Evolutionary conservation across 1,140 invertebrate species (phyloP), one percentile per base, ranked within the genome.

Genomic region (Drosophila hydei): DNA sequence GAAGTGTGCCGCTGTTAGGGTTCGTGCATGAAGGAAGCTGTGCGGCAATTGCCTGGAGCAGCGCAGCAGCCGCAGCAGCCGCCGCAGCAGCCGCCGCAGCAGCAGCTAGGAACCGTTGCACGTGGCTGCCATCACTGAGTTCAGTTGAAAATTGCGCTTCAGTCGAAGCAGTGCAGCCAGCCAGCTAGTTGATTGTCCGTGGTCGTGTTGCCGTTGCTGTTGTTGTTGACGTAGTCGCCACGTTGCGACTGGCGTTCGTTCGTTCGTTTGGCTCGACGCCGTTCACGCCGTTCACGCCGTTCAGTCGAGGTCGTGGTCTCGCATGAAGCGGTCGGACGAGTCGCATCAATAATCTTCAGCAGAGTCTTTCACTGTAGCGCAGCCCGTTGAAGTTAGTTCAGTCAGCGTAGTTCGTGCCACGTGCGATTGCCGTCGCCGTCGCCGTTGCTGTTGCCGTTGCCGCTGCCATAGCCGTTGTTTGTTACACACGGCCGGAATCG

Each of bases 251-350:
- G 36, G 25, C 25, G 51, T 38, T 55, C 63, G 64, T 59, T 55
- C 62, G 64, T 67, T 27, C 25, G 27, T 30, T 30, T 30, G 27
- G 27, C 27, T 30, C 27, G 27, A 30, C 27, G 27, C 27, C 27
- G 27, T 30, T 30, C 7, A 8, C 30, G 45, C 42, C 61, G 58
- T 33, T 3, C 30, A 33, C 14, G 16, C 36, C 52, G 48, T 33
- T 75, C 77, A 79, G 75, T 79, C 77, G 75, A 79, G 75, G 67
- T 64, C 77, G 77, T 79, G 77, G 77, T 79, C 77, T 77, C 72
- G 75, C 71, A 51, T 72, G 62, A 59, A 72, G 54, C 69, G 69
- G 69, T 72, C 62, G 69, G 30, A 67, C 62, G 67, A 67, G 62
- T 65, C 63, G 69, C 55, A 68, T 43, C 47, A 50, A 30, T 14